phyloP scores from a whole-genome alignment of 1,140 invertebrate species.

The Brachystomella parvula region DNA sequence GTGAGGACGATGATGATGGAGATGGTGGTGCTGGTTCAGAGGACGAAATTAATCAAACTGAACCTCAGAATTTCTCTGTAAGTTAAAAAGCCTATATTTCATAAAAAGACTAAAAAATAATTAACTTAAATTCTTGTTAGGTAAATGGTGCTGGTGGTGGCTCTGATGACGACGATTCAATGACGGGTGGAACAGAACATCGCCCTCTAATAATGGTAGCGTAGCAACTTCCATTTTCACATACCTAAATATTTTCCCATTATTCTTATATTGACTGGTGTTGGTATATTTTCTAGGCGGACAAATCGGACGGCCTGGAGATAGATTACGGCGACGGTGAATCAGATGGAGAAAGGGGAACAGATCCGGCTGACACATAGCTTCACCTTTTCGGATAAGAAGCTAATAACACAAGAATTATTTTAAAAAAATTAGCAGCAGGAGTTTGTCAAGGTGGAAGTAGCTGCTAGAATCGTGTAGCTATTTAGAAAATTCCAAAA shows the following conservation, averaged over 20 bases:
- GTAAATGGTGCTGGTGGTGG: conserved; percentile 10
- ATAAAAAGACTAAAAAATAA: background rate
- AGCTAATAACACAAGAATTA: no score
- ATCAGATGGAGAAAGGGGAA: background rate
- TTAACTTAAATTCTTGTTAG: background rate
- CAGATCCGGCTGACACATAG: background rate
- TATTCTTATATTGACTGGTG: no score
- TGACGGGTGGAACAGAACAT: background rate
- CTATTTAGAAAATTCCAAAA: no score
- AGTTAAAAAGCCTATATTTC: background rate
- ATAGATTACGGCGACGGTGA: background rate
- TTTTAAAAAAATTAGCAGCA: no score
- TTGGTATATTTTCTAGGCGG: background rate
- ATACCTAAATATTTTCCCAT: no score
- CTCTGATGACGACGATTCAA: background rate
- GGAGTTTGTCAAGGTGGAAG: no score
- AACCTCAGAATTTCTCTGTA: conserved; percentile 5
- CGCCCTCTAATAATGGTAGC: background rate
- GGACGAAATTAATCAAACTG: conserved; percentile 4
- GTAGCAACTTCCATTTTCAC: no score
- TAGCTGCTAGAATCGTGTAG: no score
- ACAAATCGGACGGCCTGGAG: background rate
- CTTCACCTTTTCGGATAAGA: no score
- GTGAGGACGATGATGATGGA: conserved; percentile 13
- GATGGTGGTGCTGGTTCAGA: conserved; percentile 26